Evolutionary conservation across 2,888 invertebrate species (phyloP).

Genomic region (Hirudinaria manillensis): DNA sequence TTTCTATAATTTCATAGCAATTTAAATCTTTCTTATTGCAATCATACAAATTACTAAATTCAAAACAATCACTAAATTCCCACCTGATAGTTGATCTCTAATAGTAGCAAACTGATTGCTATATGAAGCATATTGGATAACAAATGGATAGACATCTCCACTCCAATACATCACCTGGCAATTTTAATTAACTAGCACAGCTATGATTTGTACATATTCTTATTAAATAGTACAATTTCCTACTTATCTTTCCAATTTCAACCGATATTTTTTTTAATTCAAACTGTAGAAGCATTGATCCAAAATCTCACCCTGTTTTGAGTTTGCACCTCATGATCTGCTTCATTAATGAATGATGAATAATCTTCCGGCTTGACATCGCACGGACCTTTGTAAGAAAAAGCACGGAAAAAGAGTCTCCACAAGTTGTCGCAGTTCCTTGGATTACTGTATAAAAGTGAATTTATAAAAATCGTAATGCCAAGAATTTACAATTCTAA

Average conservation of each 20-base stretch:
- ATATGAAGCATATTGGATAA: neutral
- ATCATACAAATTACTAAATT: too few relatives aligned
- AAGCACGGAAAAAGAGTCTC: conserved; percentile 17
- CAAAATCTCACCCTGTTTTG: conserved; percentile 22
- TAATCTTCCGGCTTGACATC: conserved; percentile 27
- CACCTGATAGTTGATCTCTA: conserved; percentile 14
- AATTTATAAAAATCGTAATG: neutral
- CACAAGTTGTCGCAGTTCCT: conserved; percentile 29
- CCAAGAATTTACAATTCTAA: neutral
- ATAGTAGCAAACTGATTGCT: conserved; percentile 4
- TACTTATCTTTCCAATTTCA: too few relatives aligned
- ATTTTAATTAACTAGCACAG: neutral
- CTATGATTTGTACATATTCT: neutral
- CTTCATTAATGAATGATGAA: conserved; percentile 11
- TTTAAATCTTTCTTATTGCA: too few relatives aligned
- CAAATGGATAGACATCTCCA: conserved; percentile 15
- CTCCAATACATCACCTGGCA: conserved; percentile 23
- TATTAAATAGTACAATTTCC: too few relatives aligned
- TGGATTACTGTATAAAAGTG: neutral
- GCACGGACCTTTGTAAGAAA: conserved; percentile 25
- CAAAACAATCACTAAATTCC: neutral
- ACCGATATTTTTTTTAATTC: too few relatives aligned
- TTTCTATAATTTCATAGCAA: too few relatives aligned
- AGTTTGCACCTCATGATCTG: conserved; percentile 27
- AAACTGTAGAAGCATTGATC: too few relatives aligned